Evolutionary conservation across 2,888 invertebrate genomes (phyloP), one percentile per base, ranked within the genome.

Genomic region (Galerucella nymphaeae): DNA sequence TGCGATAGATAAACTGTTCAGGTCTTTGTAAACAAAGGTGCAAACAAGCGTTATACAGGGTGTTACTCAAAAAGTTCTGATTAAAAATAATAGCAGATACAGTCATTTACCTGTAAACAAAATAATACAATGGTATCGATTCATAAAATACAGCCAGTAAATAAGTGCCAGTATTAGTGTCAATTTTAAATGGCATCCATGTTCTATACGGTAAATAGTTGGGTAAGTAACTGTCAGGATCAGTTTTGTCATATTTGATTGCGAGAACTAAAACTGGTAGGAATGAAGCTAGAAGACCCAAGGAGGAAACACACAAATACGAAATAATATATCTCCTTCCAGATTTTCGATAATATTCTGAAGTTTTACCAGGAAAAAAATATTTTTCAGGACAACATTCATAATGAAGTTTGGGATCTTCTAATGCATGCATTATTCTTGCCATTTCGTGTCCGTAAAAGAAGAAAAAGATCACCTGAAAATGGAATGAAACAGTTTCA

Each of bases 151-250:
- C 67, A 18, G 84, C 84, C 20, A 83, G 62, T 6, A 83, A 59
- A 69, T 83, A 85, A n/a, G 63, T 72, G 30, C 59, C 53, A 11
- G 82, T 58, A 14, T 81, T 80, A 6, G 83, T 83, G 42, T 82
- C 77, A 53, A 82, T 80, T 9, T 71, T 61, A 74, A 84, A 85
- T 1, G 85, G 85, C 76, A 85, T 84, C 84, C 83, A 84, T 70
- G 82, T 81, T 55, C 79, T 81, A 74, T 82, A 84, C 0, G 84
- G 83, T 50, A 84, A 74, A 30, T 69, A 74, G 41, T 77, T 73
- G 8, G 75, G 73, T 58, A 81, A 76, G 4, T 63, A 61, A n/a
- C 53, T 48, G 14, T 74, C 75, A 16, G 71, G 48, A 62, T 74
- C 72, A 57, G 38, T 64, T 64, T 70, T 68, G 30, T 75, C 67